Conservation (phyloP, 1,140 invertebrate species). For the Diachasmimorpha longicaudata region DNA sequence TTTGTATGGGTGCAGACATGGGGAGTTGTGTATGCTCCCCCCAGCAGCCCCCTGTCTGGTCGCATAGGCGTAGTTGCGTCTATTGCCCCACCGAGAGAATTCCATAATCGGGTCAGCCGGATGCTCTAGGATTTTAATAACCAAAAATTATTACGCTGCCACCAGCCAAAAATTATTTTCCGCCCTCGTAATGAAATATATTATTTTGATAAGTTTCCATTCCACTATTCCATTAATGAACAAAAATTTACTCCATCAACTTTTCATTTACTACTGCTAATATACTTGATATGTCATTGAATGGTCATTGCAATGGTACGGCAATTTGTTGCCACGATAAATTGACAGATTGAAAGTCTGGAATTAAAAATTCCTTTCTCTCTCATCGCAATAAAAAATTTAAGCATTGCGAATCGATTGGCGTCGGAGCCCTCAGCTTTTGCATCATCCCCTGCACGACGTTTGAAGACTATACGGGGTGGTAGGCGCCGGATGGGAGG, state of each 20-base stretch:
- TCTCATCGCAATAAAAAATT: not conserved
- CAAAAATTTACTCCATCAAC: too few relatives aligned
- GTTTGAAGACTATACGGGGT: not conserved
- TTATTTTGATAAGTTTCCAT: too few relatives aligned
- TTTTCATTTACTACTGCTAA: too few relatives aligned
- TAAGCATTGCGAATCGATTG: slow-evolving; percentile 12
- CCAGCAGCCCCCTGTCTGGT: slow-evolving; percentile 47
- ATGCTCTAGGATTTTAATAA: not conserved
- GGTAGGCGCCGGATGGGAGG: not conserved
- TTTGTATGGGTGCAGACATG: slow-evolving; percentile 55
- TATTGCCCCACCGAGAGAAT: slow-evolving; percentile 29
- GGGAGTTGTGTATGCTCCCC: slow-evolving; percentile 32
- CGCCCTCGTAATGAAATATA: too few relatives aligned
- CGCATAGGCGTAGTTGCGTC: slow-evolving; percentile 50
- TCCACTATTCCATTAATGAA: too few relatives aligned
- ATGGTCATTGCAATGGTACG: too few relatives aligned
- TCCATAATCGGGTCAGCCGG: slow-evolving; percentile 10
- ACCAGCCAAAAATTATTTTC: not conserved
- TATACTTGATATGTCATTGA: too few relatives aligned
- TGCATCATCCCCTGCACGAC: slow-evolving; percentile 14
- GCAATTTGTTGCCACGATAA: too few relatives aligned
- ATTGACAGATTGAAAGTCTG: too few relatives aligned
- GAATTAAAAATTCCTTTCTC: not conserved
- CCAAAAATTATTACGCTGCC: too few relatives aligned
- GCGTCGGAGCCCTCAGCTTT: not conserved